These are phyloP conservation scores for Epizoanthus stellaris DNA, from an alignment of 92 coral and sea anemone species.

Conservation along the genomic window DNA sequence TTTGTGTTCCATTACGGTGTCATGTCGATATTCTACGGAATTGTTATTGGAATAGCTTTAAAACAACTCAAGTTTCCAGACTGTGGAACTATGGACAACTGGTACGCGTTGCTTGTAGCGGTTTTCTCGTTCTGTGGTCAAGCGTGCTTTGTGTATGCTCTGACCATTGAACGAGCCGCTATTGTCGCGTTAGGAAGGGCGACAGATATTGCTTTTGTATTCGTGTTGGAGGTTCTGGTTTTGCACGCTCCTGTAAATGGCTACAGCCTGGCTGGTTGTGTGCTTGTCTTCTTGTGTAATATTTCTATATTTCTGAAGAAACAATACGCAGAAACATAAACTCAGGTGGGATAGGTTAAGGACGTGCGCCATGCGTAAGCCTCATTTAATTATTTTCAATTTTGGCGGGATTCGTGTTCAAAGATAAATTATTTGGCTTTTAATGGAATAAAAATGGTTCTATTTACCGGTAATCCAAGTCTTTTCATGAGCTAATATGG, in stretches of 20 bases:
- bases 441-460: no score
- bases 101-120: conserved; percentile 19
- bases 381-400: no score
- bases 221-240: conserved; percentile 54
- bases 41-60: conserved; percentile 1
- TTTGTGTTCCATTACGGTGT: conserved; percentile 59
- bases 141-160: conserved; percentile 43
- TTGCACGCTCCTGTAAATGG: conserved; percentile 47
- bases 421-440: no score
- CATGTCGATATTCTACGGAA: conserved; percentile 21
- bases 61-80: conserved; percentile 43
- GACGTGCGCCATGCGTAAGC: no score
- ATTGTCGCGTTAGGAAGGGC: conserved; percentile 63
- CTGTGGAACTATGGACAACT: conserved; percentile 35
- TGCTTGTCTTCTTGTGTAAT: conserved; percentile 62
- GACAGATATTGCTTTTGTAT: conserved; percentile 57
- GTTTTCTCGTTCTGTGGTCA: conserved; percentile 45
- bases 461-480: no score
- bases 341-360: no score
- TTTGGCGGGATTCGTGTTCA: no score
- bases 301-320: conserved; percentile 46
- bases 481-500: no score
- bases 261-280: conserved; percentile 63
- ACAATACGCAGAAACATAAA: background rate
- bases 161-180: conserved; percentile 56